Conservation (phyloP, 2,113 vertebrate species). For the Amphilophus citrinellus region DNA sequence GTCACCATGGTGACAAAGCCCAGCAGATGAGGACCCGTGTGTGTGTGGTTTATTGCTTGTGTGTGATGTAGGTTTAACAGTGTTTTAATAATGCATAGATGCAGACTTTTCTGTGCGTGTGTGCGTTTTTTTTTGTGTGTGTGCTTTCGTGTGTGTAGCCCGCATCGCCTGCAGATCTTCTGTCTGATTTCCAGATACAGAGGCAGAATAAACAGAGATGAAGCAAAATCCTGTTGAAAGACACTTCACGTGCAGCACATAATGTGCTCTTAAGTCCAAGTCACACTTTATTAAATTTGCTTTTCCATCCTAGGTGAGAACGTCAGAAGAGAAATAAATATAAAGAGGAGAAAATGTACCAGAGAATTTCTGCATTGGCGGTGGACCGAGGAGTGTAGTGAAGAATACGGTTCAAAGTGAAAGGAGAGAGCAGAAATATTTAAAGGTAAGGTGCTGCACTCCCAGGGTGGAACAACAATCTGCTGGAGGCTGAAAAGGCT, state of each 20-base stretch:
- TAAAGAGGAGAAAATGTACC: background rate
- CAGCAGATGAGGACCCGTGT: constrained; percentile 55
- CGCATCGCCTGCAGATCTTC: constrained; percentile 14
- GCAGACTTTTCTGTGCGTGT: constrained; percentile 10
- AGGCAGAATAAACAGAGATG: background rate
- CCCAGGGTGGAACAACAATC: too few relatives aligned
- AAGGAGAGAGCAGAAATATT: background rate
- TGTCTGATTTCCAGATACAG: constrained; percentile 43
- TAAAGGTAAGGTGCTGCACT: background rate
- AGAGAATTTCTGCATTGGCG: background rate
- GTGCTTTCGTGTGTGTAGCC: constrained; percentile 8
- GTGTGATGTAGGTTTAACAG: constrained; percentile 52
- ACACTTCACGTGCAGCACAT: background rate
- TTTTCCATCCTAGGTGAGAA: too few relatives aligned
- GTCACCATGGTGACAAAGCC: constrained; percentile 69
- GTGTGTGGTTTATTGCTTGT: constrained; percentile 46
- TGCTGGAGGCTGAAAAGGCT: background rate
- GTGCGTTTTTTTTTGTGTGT: constrained; percentile 2
- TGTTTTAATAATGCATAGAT: constrained; percentile 75
- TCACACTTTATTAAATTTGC: too few relatives aligned
- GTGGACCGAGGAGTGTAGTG: background rate
- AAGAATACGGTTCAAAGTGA: background rate
- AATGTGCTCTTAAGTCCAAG: background rate
- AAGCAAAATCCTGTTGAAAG: background rate
- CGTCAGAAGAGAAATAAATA: rapidly evolving